Conservation (phyloP, 2,888 invertebrate genomes). For the Callyntrura sp. region DNA sequence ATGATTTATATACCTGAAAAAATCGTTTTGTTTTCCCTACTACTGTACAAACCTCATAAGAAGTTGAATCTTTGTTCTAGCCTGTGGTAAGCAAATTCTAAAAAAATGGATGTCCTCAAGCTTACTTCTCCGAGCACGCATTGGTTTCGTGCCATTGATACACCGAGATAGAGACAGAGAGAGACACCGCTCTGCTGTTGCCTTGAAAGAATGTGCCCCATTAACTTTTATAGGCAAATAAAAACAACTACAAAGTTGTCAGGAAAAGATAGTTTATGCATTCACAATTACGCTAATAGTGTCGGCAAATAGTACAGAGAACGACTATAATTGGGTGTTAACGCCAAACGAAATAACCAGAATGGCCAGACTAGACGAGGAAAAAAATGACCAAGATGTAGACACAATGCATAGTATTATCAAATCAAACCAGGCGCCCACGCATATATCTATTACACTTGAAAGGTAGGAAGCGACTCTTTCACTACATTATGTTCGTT, state of each 20-base stretch:
- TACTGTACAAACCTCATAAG: no score
- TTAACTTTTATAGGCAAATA: slow-evolving; percentile 32
- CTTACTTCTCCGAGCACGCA: no score
- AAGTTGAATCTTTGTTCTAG: no score
- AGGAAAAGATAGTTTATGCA: slow-evolving; percentile 35
- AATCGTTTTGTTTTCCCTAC: no score
- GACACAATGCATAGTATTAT: background rate
- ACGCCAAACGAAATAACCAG: slow-evolving; percentile 38
- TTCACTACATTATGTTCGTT: slow-evolving; percentile 7
- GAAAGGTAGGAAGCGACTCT: no score
- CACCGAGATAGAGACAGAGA: no score
- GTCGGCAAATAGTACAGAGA: slow-evolving; percentile 48
- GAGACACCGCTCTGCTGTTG: no score
- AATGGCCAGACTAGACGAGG: slow-evolving; percentile 19
- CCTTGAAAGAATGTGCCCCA: no score
- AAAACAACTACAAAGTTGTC: slow-evolving; percentile 48
- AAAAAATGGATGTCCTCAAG: no score
- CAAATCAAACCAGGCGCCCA: slow-evolving; percentile 65
- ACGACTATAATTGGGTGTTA: slow-evolving; percentile 62
- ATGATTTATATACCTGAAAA: no score
- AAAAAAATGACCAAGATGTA: slow-evolving; percentile 7
- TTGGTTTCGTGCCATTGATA: no score
- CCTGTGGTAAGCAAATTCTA: no score
- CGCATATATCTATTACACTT: slow-evolving; percentile 58
- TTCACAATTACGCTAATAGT: slow-evolving; percentile 55